Evolutionary conservation across 2,113 vertebrate genomes (phyloP).

Genomic region (Psophia crepitans): DNA sequence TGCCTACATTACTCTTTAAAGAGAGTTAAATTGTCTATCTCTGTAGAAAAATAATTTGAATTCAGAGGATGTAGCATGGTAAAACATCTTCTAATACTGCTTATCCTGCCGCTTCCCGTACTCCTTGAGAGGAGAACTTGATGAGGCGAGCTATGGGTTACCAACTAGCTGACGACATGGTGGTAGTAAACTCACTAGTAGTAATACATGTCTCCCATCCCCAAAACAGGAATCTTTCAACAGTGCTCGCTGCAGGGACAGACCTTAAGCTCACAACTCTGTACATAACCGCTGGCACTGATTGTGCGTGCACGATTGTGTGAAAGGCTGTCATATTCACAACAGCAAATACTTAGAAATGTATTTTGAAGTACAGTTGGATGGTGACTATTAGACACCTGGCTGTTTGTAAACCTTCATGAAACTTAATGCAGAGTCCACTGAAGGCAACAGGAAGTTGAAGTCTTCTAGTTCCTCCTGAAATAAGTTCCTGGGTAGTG

Average conservation of each 20-base stretch:
- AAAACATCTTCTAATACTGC: background rate
- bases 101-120: background rate
- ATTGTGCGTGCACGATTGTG: background rate
- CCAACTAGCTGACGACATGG: background rate
- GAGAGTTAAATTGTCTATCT: background rate
- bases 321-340: background rate
- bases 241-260: background rate
- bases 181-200: background rate
- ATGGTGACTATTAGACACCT: accelerated
- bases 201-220: background rate
- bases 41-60: background rate
- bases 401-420: background rate
- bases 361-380: background rate
- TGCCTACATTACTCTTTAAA: background rate
- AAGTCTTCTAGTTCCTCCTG: background rate
- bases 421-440: background rate
- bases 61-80: background rate
- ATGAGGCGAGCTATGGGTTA: background rate
- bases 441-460: background rate
- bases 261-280: background rate
- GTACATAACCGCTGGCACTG: background rate
- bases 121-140: background rate
- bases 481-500: background rate
- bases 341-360: background rate
- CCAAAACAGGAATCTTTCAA: background rate